Evolutionary conservation across 2,797 vertebrate genomes (phyloP).

Genomic region (Spea hammondii): DNA sequence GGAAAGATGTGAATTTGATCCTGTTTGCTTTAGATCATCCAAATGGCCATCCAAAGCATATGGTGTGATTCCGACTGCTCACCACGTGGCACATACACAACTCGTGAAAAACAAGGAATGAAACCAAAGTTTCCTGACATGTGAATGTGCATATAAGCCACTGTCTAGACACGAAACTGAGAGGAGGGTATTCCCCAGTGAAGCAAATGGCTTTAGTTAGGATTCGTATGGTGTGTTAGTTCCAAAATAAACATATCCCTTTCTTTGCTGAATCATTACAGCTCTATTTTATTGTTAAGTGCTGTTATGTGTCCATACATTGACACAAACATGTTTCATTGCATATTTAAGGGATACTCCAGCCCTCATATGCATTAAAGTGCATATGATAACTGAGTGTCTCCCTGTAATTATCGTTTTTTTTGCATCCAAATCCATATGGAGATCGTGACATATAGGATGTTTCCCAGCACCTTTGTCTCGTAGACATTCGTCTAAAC

Average conservation of each 20-base stretch:
- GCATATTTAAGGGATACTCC: too few relatives aligned
- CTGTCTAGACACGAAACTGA: constrained; percentile 35
- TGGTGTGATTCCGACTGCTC: neutral
- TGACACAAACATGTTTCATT: too few relatives aligned
- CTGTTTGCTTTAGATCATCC: neutral
- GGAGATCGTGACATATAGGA: too few relatives aligned
- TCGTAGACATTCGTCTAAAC: too few relatives aligned
- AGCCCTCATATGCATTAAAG: too few relatives aligned
- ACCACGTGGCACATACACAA: neutral
- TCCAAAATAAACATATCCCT: constrained; percentile 30
- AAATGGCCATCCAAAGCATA: neutral
- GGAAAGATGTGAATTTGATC: neutral
- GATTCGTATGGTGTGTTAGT: neutral
- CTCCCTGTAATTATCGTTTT: too few relatives aligned
- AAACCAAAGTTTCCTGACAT: neutral
- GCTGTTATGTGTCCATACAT: neutral
- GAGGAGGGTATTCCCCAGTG: neutral
- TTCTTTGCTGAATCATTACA: neutral
- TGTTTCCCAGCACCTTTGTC: too few relatives aligned
- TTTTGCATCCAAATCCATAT: too few relatives aligned
- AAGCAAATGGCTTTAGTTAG: constrained; percentile 40
- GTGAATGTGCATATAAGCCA: constrained; percentile 25
- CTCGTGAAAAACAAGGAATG: constrained; percentile 19
- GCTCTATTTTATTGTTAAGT: too few relatives aligned
- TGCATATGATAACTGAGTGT: too few relatives aligned